Conservation (phyloP, 2,888 invertebrate species). For the Eupithecia centaureata region DNA sequence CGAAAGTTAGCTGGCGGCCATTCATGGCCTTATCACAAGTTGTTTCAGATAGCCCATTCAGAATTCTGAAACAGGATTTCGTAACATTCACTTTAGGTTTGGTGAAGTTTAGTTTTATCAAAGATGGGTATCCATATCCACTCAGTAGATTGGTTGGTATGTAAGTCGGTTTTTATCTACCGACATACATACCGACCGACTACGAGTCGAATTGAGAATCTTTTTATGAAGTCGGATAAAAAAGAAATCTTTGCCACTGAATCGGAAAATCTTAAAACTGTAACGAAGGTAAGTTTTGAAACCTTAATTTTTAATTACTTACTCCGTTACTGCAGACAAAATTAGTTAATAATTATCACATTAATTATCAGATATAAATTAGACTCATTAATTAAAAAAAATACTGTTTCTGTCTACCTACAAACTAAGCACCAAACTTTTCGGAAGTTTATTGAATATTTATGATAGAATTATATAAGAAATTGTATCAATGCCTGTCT, state of each 20-base stretch:
- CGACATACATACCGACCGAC: too few relatives aligned
- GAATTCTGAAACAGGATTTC: slow-evolving; percentile 24
- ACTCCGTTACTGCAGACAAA: neutral
- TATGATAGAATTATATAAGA: too few relatives aligned
- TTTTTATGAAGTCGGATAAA: too few relatives aligned
- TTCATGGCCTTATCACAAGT: slow-evolving; percentile 47
- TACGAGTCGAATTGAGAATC: too few relatives aligned
- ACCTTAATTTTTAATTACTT: neutral
- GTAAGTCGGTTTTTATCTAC: neutral
- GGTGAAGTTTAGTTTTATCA: neutral
- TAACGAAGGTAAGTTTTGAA: neutral
- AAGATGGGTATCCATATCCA: neutral
- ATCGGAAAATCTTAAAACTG: neutral
- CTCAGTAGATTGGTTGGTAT: neutral
- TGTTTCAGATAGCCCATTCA: slow-evolving; percentile 33
- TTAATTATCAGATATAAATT: too few relatives aligned
- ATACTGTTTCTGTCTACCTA: neutral
- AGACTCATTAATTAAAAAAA: neutral
- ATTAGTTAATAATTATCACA: too few relatives aligned
- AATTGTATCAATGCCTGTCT: neutral
- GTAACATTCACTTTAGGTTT: slow-evolving; percentile 16
- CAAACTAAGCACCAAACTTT: neutral
- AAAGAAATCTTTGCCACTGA: neutral
- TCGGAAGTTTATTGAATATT: neutral
- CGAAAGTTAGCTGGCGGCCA: slow-evolving; percentile 52